Conservation (phyloP, 53 echinoderm and acorn worm genomes). For the Holothuria scabra region DNA sequence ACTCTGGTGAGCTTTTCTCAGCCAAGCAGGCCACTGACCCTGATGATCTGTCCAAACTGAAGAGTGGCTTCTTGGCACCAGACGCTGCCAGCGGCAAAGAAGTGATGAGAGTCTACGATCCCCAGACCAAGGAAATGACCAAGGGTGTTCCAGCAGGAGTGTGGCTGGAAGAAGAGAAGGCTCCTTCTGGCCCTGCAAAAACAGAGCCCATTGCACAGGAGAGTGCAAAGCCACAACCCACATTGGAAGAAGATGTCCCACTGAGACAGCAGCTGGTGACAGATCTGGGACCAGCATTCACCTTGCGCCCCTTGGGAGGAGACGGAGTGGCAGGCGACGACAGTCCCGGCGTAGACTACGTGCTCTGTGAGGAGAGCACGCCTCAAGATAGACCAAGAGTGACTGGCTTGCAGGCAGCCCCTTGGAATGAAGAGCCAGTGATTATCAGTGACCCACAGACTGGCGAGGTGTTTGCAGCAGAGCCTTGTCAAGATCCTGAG, state of each 20-base stretch:
- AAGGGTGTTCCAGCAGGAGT: conserved; percentile 23
- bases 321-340: conserved; percentile 43
- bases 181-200: neutral
- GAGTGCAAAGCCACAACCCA: conserved; percentile 15
- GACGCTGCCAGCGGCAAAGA: conserved; percentile 8
- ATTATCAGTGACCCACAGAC: conserved; percentile 48
- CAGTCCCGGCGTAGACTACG: conserved; percentile 54
- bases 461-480: conserved; percentile 59
- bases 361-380: conserved; percentile 30
- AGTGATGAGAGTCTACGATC: conserved; percentile 37
- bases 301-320: conserved; percentile 63
- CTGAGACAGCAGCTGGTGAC: conserved; percentile 67
- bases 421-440: conserved; percentile 51
- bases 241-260: conserved; percentile 49
- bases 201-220: neutral
- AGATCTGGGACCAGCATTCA: conserved; percentile 77
- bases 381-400: conserved; percentile 40
- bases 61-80: conserved; percentile 28
- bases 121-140: conserved; percentile 36
- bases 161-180: conserved; percentile 19
- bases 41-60: conserved; percentile 17
- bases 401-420: conserved; percentile 43
- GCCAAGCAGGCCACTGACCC: conserved; percentile 35
- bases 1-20: conserved; percentile 15
- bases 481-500: conserved; percentile 56